Evolutionary conservation across 2,888 invertebrate genomes (phyloP).

Genomic region (Agrotis clavis): DNA sequence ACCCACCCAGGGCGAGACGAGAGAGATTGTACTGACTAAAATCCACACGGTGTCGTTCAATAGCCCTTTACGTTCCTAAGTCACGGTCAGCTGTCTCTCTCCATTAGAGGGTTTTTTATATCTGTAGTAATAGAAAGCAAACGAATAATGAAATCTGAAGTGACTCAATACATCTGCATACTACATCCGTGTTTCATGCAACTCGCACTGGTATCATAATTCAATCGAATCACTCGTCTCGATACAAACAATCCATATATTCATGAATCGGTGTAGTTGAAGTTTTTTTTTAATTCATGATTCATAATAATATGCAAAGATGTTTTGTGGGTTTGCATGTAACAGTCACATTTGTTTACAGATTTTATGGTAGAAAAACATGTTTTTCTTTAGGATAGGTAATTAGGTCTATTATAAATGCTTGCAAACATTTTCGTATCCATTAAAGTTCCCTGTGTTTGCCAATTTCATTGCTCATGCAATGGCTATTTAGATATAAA

Average conservation of each 20-base stretch:
- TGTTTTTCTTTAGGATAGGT: background rate
- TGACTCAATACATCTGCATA: constrained; percentile 1
- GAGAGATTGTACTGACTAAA: too few relatives aligned
- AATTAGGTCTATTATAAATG: background rate
- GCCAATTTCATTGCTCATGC: too few relatives aligned
- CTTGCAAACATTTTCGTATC: too few relatives aligned
- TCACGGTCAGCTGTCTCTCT: too few relatives aligned
- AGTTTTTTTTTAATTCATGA: constrained; percentile 53
- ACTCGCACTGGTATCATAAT: constrained; percentile 36
- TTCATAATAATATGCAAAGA: constrained; percentile 1
- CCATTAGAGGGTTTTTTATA: too few relatives aligned
- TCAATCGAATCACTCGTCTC: constrained; percentile 48
- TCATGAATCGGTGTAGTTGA: constrained; percentile 67
- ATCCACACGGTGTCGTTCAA: too few relatives aligned
- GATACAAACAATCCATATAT: constrained; percentile 66
- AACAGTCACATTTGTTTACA: background rate
- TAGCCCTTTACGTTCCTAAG: too few relatives aligned
- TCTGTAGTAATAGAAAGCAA: too few relatives aligned
- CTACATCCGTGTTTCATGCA: constrained; percentile 37
- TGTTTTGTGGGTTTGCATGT: constrained; percentile 9
- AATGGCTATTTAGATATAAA: background rate
- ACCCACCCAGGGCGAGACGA: too few relatives aligned
- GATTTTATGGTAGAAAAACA: background rate
- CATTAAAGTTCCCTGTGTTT: background rate
- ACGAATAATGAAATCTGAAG: background rate